Percentiles rank a stretch among this genome's conserved stretches.
phyloP scores from a whole-genome alignment of 1,140 invertebrate species.

The Diplogasteroides magnus region DNA sequence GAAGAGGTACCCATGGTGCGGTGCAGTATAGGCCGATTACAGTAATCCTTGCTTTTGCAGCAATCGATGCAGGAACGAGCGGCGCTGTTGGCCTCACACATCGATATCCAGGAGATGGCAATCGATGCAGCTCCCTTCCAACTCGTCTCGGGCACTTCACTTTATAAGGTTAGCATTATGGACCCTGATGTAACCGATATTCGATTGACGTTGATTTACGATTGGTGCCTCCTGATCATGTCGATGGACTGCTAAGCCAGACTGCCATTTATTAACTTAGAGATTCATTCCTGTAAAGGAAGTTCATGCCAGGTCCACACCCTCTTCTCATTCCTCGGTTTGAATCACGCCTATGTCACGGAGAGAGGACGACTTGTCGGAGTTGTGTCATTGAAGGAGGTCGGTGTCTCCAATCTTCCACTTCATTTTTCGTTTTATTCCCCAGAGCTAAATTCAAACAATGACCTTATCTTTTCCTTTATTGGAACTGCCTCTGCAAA shows the following conservation, averaged over 20 bases:
- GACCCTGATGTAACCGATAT: too few relatives aligned
- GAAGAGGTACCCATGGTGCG: too few relatives aligned
- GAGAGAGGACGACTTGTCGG: conserved; percentile 88
- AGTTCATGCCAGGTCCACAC: conserved; percentile 98
- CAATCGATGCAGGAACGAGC: conserved; percentile 35
- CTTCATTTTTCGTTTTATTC: neutral
- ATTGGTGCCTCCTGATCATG: too few relatives aligned
- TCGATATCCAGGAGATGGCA: conserved; percentile 79
- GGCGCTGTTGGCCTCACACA: conserved; percentile 64
- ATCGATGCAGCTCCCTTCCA: conserved; percentile 98
- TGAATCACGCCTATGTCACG: conserved; percentile 95
- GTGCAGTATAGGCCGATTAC: too few relatives aligned
- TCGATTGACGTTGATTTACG: too few relatives aligned
- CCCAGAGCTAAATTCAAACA: too few relatives aligned
- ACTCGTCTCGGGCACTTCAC: conserved; percentile 84
- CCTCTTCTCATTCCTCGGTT: conserved; percentile 88
- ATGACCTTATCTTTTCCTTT: too few relatives aligned
- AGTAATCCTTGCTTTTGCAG: too few relatives aligned
- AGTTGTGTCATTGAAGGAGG: conserved; percentile 90
- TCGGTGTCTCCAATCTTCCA: conserved; percentile 53
- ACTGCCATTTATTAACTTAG: too few relatives aligned
- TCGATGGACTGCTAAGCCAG: too few relatives aligned
- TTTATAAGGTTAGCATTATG: conserved; percentile 75
- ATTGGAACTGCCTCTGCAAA: neutral
- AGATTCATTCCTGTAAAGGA: too few relatives aligned